These are phyloP conservation scores for Pygoscelis antarcticus DNA, from an alignment of 2,113 vertebrate species.

Conservation along the genomic window DNA sequence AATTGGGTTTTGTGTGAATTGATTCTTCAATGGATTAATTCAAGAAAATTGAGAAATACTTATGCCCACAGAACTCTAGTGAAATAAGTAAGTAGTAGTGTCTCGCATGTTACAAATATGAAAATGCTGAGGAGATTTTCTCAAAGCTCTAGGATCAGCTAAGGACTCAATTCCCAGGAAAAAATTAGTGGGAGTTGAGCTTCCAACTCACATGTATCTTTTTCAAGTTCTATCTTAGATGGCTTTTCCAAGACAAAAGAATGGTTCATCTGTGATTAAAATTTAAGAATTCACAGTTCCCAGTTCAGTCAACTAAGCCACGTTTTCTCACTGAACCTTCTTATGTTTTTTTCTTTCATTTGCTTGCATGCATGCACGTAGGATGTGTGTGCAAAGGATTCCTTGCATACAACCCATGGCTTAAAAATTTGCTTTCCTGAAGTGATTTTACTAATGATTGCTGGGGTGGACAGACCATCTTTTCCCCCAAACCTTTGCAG, in stretches of 20 bases:
- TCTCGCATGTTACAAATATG: not conserved
- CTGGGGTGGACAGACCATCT: not conserved
- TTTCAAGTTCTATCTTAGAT: not conserved
- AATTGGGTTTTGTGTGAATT: not conserved
- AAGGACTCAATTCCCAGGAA: not conserved
- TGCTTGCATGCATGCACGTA: not conserved
- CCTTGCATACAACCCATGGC: not conserved
- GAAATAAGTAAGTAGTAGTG: not conserved
- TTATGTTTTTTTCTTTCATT: not conserved
- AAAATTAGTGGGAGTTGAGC: constrained; percentile 16
- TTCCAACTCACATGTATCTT: not conserved
- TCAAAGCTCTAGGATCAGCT: not conserved
- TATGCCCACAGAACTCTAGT: not conserved
- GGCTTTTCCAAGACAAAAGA: not conserved
- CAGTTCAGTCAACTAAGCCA: not conserved
- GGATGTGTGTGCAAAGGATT: not conserved
- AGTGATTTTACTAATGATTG: not conserved
- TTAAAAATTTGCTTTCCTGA: not conserved
- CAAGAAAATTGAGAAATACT: not conserved
- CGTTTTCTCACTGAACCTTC: not conserved
- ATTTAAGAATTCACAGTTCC: not conserved
- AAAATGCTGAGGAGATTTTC: constrained; percentile 12
- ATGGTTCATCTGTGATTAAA: not conserved
- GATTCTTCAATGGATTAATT: not conserved
- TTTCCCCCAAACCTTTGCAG: not conserved